Evolutionary conservation across 2,113 vertebrate species (phyloP), one percentile per base, ranked within the genome.

Genomic region (Poeciliopsis turrubarensis): DNA sequence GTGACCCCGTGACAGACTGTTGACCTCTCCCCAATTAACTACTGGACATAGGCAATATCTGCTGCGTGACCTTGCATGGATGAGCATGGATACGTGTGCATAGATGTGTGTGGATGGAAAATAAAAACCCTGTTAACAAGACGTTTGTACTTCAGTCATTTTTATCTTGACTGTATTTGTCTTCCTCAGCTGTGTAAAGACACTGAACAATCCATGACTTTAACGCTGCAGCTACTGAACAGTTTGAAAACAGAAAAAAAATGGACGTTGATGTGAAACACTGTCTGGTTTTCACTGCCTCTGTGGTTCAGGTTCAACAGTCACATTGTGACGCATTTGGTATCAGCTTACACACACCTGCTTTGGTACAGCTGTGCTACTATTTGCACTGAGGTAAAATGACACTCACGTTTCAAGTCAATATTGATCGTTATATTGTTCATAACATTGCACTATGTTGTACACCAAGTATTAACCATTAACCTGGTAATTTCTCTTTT

Each of bases 311-410:
- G 22, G 17, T 13, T 54, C 30, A 12, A 47, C 12, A 11, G 8
- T 8, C 11, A 57, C 65, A 8, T 66, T 54, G 71, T 70, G 9
- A 66, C 27, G 26, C 26, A 63, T 13, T 63, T 17, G 1, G 17
- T 62, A 74, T 86, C 73, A 72, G 32, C 27, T 74, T 67, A 66
- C 81, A 73, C 14, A 34, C 29, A 19, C 61, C 4, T 68, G 32
- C 64, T 64, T 30, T 0, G 26, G 41, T 62, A 68, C 65, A 70
- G 79, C 17, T 60, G 0, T 15, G 29, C 54, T 26, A 44, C 8
- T 72, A 65, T 65, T 65, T 69, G 25, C 30, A n/a, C 60, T 47
- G 30, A 68, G 10, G 22, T 41, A 62, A 72, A 57, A 68, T 6
- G 19, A 61, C 11, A 60, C 30, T 30, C 2, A 0, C 54, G 62